These are phyloP conservation scores for Tortricodes alternella DNA, from an alignment of 2,888 invertebrate species.

Conservation along the genomic window DNA sequence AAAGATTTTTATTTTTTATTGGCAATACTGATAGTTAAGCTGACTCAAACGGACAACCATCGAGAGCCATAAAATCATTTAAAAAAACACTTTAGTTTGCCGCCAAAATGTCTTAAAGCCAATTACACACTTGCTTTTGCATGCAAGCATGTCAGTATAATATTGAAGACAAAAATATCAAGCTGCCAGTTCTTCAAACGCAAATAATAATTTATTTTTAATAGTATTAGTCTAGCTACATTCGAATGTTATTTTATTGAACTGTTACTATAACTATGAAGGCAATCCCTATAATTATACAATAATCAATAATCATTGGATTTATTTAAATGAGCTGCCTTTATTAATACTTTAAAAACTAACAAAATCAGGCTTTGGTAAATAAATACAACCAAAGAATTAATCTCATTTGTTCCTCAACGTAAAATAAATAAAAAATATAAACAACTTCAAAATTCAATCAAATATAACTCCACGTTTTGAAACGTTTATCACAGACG, in stretches of 20 bases:
- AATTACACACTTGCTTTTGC: not conserved
- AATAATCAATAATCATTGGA: slow-evolving; percentile 13
- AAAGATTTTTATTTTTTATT: not conserved
- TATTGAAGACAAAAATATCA: not conserved
- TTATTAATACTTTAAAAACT: slow-evolving; percentile 14
- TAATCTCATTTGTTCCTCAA: slow-evolving; percentile 13
- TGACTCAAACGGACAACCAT: too few species aligned
- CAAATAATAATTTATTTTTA: not conserved
- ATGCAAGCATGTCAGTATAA: not conserved
- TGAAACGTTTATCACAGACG: slow-evolving; percentile 29
- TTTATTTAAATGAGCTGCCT: slow-evolving; percentile 14
- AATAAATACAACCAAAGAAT: slow-evolving; percentile 24
- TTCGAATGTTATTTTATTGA: slow-evolving; percentile 6
- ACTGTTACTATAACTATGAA: slow-evolving; percentile 18
- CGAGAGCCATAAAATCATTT: too few species aligned
- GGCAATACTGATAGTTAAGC: too few species aligned
- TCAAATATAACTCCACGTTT: slow-evolving; percentile 15
- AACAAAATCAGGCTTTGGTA: slow-evolving; percentile 26
- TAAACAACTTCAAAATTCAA: slow-evolving; percentile 12
- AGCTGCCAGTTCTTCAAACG: slow-evolving; percentile 4
- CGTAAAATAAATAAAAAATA: slow-evolving; percentile 8
- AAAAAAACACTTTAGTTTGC: too few species aligned
- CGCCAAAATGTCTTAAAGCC: not conserved
- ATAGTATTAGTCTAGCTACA: slow-evolving; percentile 18
- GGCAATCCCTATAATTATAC: slow-evolving; percentile 14